Evolutionary conservation across 2,888 invertebrate genomes (phyloP).

Genomic region (Timema cristinae): DNA sequence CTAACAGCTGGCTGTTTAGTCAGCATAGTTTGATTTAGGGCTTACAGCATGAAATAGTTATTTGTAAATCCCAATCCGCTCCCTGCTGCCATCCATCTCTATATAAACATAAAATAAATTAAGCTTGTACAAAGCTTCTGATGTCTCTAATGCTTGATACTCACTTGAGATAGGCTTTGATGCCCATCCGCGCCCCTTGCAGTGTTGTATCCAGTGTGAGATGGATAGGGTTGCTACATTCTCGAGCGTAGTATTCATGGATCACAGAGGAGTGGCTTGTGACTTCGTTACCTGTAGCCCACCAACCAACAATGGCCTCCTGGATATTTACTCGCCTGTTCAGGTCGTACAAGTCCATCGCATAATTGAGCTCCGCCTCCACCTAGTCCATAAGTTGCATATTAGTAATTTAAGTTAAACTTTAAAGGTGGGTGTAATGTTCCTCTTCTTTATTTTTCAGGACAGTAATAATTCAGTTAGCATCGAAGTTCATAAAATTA

Average conservation of each 20-base stretch:
- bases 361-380: constrained; percentile 96
- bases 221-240: constrained; percentile 91
- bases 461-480: too few relatives aligned
- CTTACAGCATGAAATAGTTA: too few relatives aligned
- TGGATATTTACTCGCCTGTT: constrained; percentile 89
- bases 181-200: constrained; percentile 82
- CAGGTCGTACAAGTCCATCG: constrained; percentile 90
- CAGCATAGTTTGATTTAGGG: too few relatives aligned
- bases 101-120: too few relatives aligned
- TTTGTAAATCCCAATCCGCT: too few relatives aligned
- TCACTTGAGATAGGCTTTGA: constrained; percentile 84
- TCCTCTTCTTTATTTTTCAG: too few relatives aligned
- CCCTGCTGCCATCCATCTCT: too few relatives aligned
- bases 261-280: constrained; percentile 96
- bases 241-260: constrained; percentile 94
- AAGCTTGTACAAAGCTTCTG: too few relatives aligned
- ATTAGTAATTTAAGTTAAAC: neutral
- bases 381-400: constrained; percentile 58
- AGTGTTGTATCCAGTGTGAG: constrained; percentile 93
- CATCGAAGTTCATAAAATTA: too few relatives aligned
- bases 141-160: constrained; percentile 20
- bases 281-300: constrained; percentile 96
- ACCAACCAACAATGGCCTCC: constrained; percentile 98
- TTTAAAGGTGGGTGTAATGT: neutral
- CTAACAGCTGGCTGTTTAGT: too few relatives aligned